phyloP scores from a whole-genome alignment of 2,888 invertebrate species.

The Choreutis nemorana region DNA sequence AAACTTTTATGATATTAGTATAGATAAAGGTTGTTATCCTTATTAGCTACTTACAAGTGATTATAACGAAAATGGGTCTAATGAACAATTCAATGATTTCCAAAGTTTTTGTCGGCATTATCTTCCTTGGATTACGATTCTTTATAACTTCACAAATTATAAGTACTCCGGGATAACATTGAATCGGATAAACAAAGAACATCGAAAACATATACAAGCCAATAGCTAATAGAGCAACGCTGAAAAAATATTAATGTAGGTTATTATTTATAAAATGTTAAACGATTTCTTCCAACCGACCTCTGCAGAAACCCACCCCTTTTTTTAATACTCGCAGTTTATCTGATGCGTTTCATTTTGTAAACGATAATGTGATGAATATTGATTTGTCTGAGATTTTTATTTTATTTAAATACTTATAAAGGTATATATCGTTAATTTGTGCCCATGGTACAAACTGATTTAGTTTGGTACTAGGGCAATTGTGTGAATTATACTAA shows the following conservation, averaged over 20 bases:
- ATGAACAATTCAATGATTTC: slow-evolving; percentile 16
- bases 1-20: neutral
- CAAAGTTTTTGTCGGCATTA: slow-evolving; percentile 15
- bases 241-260: slow-evolving; percentile 13
- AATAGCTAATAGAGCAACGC: slow-evolving; percentile 22
- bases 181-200: slow-evolving; percentile 29
- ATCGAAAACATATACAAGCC: slow-evolving; percentile 25
- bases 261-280: no score
- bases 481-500: no score
- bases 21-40: neutral
- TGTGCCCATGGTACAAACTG: no score
- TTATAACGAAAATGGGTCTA: slow-evolving; percentile 25
- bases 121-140: slow-evolving; percentile 9
- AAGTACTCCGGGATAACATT: slow-evolving; percentile 30
- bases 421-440: no score
- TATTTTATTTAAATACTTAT: no score
- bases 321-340: no score
- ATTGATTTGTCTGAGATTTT: no score
- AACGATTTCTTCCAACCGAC: no score
- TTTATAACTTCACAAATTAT: slow-evolving; percentile 27
- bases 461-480: no score
- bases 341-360: no score
- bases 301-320: no score
- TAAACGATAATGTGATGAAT: no score
- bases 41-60: slow-evolving; percentile 24